phyloP scores from a whole-genome alignment of 2,797 vertebrate species.

The Fratercula arctica region DNA sequence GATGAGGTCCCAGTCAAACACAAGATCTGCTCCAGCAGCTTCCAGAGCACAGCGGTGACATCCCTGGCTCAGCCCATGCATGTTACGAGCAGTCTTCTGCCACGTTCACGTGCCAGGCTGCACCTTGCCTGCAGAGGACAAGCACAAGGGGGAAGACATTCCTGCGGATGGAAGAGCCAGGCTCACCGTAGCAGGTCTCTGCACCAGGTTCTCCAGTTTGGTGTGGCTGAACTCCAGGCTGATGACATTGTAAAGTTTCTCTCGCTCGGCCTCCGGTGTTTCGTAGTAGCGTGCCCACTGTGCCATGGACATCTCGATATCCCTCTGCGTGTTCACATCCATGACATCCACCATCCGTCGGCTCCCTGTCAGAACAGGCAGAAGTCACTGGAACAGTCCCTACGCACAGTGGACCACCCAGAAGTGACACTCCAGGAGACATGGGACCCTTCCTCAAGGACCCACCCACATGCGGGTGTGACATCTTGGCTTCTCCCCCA shows the following conservation, averaged over 20 bases:
- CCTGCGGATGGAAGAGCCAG: not conserved
- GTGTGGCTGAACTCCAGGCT: constrained; percentile 99
- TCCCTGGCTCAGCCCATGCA: accelerated
- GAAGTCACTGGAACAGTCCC: not conserved
- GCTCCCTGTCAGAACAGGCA: constrained; percentile 82
- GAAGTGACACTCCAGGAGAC: not conserved
- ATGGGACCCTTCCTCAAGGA: not conserved
- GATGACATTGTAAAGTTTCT: constrained; percentile 98
- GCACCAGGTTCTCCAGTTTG: constrained; percentile 93
- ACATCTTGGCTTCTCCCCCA: not conserved
- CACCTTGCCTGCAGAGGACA: not conserved
- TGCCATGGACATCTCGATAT: constrained; percentile 98
- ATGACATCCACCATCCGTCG: constrained; percentile 96
- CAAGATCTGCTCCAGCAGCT: not conserved
- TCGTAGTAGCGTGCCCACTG: constrained; percentile 98
- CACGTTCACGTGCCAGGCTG: not conserved
- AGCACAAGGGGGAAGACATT: not conserved
- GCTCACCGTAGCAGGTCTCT: constrained; percentile 90
- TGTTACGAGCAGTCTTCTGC: accelerated
- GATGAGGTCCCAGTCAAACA: not conserved
- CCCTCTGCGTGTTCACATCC: constrained; percentile 97
- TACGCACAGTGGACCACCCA: accelerated
- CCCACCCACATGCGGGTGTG: not conserved
- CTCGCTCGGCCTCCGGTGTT: constrained; percentile 90
- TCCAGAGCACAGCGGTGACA: not conserved